Base-by-base conservation (phyloP, 2,113 vertebrate genomes). In the Meleagris gallopavo region DNA sequence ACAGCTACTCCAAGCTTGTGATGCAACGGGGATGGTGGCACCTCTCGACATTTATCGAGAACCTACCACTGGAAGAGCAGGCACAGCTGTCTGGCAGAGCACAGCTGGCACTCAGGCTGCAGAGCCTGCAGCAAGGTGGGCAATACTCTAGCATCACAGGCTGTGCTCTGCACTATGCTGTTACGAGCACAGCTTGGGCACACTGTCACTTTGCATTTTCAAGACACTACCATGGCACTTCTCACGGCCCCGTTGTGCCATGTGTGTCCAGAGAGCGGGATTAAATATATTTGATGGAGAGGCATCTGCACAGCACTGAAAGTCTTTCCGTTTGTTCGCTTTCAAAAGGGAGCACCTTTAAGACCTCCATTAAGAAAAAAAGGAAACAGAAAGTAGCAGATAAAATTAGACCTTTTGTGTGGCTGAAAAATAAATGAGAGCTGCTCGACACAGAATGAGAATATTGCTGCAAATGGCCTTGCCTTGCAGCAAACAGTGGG, bases 331-430 rank as follows among this genome's bases (percentile, higher is more conserved):
- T 83, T 66, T 88, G 67, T 85, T 94, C 77, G 13, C 61, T 92
- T 93, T 88, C 79, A 70, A 58, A 86, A 90, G 41, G 61, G 32
- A 94, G 14, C 79, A 86, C 69, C 88, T 94, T 81, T 81, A 90
- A 92, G 88, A 83, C 76, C 83, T 85, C 90, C 64, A 74, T 90
- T 84, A 92, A 74, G 78, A 78, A 62, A 86, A 86, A 86, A 32
- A 30, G 57, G 76, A 82, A 94, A 86, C 74, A 84, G 83, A 76
- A 88, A 52, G 81, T 34, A 84, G 70, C 77, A 60, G 46, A 86
- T 46, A 60, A 86, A 89, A 94, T 90, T 88, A 89, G 92, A 69
- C 73, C 77, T 81, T 77, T 80, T 45, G 61, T 70, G 57, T 32
- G 70, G 34, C 66, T 62, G 88, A 83, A 81, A 95, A 75, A 83